A percentile compares a stretch with the other conserved stretches of the same genome.
phyloP scores from a whole-genome alignment of 2,888 invertebrate genomes.

The Alviniconcha strummeri region DNA sequence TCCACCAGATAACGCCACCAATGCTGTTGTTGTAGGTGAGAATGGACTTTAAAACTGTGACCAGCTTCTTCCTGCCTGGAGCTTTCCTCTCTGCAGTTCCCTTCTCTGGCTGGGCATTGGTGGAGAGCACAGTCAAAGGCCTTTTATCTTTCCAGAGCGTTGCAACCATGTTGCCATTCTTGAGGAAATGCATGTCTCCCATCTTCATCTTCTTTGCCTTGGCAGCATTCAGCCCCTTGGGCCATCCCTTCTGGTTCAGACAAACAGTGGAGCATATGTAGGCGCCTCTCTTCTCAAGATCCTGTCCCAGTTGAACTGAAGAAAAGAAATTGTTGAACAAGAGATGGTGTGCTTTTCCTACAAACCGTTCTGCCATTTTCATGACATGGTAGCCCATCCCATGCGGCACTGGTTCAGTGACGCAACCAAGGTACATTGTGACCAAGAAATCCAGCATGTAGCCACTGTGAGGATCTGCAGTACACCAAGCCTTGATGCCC shows the following conservation, averaged over 20 bases:
- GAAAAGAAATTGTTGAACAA: slow-evolving; percentile 21
- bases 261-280: slow-evolving; percentile 21
- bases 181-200: slow-evolving; percentile 8
- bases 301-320: slow-evolving; percentile 19
- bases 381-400: background rate
- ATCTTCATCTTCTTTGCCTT: slow-evolving; percentile 15
- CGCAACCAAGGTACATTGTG: background rate
- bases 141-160: slow-evolving; percentile 25
- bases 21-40: slow-evolving; percentile 32
- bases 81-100: background rate
- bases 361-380: background rate
- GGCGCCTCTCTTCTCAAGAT: background rate
- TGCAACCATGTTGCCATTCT: slow-evolving; percentile 20
- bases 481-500: slow-evolving; percentile 15
- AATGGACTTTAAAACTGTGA: background rate
- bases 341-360: background rate
- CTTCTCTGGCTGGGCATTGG: slow-evolving; percentile 20
- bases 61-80: background rate
- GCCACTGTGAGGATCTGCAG: slow-evolving; percentile 7
- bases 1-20: slow-evolving; percentile 37
- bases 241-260: slow-evolving; percentile 14
- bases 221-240: background rate
- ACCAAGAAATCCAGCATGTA: slow-evolving; percentile 12
- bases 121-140: slow-evolving; percentile 9
- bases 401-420: background rate